These are phyloP conservation scores for Hartigia nigra DNA, from an alignment of 2,888 invertebrate genomes.

Conservation along the genomic window DNA sequence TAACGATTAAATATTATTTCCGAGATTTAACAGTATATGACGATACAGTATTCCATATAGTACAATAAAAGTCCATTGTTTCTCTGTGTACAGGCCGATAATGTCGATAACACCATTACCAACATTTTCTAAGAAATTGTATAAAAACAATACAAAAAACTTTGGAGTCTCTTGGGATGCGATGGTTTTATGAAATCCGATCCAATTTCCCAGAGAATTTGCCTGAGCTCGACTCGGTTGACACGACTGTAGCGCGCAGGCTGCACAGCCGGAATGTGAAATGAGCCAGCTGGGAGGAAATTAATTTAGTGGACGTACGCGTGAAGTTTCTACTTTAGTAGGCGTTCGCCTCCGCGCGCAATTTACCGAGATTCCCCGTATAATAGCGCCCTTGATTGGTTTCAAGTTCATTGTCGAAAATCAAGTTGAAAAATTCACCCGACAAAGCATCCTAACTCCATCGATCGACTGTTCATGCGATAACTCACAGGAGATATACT, in stretches of 20 bases:
- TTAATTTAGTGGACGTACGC: constrained; percentile 46
- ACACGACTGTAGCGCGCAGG: constrained; percentile 19
- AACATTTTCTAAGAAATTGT: not conserved
- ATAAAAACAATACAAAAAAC: not conserved
- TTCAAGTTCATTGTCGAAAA: not conserved
- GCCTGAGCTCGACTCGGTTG: constrained; percentile 28
- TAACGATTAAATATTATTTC: not conserved
- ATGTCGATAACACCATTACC: not conserved
- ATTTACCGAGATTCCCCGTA: not conserved
- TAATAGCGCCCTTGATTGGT: not conserved
- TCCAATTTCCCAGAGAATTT: constrained; percentile 37
- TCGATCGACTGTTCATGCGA: not conserved
- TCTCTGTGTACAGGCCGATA: not conserved
- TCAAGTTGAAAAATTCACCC: not conserved
- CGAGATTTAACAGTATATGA: not conserved
- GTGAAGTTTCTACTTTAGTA: constrained; percentile 30
- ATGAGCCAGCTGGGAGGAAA: constrained; percentile 43
- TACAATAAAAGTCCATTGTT: not conserved
- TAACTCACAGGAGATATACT: not conserved
- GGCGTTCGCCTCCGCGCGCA: constrained; percentile 15
- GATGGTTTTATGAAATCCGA: constrained; percentile 37
- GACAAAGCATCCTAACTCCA: not conserved
- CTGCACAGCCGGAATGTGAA: constrained; percentile 43
- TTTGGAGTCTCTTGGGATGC: not conserved
- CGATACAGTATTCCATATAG: not conserved